Base-by-base conservation (phyloP, 2,113 vertebrate genomes). In the Dipodomys stephensi region DNA sequence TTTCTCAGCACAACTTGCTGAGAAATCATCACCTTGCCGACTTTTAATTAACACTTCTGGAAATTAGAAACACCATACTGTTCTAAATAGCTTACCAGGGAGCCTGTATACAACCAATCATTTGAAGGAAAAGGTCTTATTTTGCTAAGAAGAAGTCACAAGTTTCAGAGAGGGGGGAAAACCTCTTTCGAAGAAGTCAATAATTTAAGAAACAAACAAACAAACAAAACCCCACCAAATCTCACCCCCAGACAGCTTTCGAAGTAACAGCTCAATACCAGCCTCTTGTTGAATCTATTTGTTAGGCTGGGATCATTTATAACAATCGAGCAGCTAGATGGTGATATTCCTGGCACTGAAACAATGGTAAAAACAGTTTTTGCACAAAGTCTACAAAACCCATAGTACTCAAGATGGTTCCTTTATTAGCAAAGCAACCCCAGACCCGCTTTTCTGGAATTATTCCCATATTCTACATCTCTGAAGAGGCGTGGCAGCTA, bases 401-500 rank as follows among this genome's bases (percentile, higher is more conserved):
- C 90, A 57, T 11, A 93, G 88, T 49, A 81, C 92, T 91, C 83
- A 85, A 92, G 84, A 11, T 77, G 32, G 32, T n/a, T 85, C 87
- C 87, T 92, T 92, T 92, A 87, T 80, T 71, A 85, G 92, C 62
- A 88, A 88, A 94, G 86, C 88, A 92, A 96, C 80, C 72, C 93
- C 67, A 93, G 94, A 96, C 88, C 8, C 92, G 95, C 46, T 67
- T 97, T 83, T 96, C 90, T 7, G 90, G 93, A 10, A 96, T 92
- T 98, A 95, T 96, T 97, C 93, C 94, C 95, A 89, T 95, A 95
- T 88, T 96, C 93, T 84, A 86, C 90, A 71, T 91, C 93, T 65
- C 79, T 79, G 94, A 76, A 95, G 97, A 97, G 97, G 97, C 32
- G 93, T 97, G 98, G 97, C 92, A 94, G 97, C 78, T 92, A 96